Evolutionary conservation across 2,113 vertebrate species (phyloP), one percentile per base, ranked within the genome.

Genomic region (Malaclemys terrapin): DNA sequence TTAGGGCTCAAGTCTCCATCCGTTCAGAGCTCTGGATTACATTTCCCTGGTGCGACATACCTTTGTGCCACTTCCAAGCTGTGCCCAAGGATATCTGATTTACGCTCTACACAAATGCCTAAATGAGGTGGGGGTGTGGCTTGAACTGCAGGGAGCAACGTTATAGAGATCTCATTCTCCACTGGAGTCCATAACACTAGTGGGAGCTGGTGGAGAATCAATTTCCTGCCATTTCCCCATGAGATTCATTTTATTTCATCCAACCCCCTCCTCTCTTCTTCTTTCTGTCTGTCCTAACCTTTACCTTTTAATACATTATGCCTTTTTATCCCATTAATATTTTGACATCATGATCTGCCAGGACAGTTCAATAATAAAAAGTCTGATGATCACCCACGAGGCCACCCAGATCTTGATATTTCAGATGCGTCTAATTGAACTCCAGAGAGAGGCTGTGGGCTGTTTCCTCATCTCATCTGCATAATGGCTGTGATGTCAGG

Each of bases 181-280:
- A 78, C 10, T 27, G 82, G 49, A 59, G 38, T 54, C 87, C n/a
- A 6, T 56, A 87, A 0, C 38, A 47, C 10, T 45, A 3, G 42
- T 13, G 1, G 62, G 56, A 91, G 4, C 38, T 45, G 35, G 19
- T 31, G 65, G 62, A 82, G 82, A 45, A 47, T 5, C 91, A 93
- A 91, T 42, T 42, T 17, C 22, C 22, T 54, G 29, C 16, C 79
- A 19, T 69, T 92, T 83, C 14, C 65, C 76, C 89, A 83, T 59
- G 76, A 82, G 42, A 27, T 54, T 12, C 57, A 80, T 89, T 96
- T 92, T 78, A 62, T 83, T 45, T 88, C 42, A 54, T 57, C 84
- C 19, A 31, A 31, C 27, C 16, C 8, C 16, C 17, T 35, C n/a
- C 86, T 25, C 54, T 53, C 62, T 80, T 87, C 80, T 45, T 69